Evolutionary conservation across 2,888 invertebrate species (phyloP).

Genomic region (Nowickia ferox): DNA sequence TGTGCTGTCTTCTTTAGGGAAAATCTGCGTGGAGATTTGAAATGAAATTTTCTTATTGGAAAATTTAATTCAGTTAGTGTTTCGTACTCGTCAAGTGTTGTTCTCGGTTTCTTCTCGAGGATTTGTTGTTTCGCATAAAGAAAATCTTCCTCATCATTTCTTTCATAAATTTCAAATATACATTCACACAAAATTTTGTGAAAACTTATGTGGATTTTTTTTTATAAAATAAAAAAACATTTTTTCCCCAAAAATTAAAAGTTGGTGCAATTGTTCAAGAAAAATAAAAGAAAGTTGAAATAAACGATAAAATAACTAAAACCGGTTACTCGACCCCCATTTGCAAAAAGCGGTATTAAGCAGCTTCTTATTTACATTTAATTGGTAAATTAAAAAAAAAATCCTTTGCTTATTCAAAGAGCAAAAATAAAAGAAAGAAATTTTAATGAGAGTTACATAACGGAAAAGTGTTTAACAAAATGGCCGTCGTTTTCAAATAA

Average conservation of each 20-base stretch:
- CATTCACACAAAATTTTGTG: slow-evolving; percentile 35
- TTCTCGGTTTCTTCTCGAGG: slow-evolving; percentile 82
- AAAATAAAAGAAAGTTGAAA: slow-evolving; percentile 35
- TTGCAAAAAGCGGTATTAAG: slow-evolving; percentile 53
- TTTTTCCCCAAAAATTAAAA: slow-evolving; percentile 53
- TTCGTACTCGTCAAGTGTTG: slow-evolving; percentile 84
- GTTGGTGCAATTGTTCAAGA: slow-evolving; percentile 50
- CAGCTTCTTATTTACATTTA: slow-evolving; percentile 31
- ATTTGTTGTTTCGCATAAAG: slow-evolving; percentile 77
- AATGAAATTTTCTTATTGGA: slow-evolving; percentile 71
- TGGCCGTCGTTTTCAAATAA: slow-evolving; percentile 38
- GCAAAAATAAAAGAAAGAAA: slow-evolving; percentile 8
- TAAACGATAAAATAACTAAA: slow-evolving; percentile 24
- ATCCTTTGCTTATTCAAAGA: slow-evolving; percentile 6
- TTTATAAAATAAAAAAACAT: slow-evolving; percentile 35
- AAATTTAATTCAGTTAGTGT: slow-evolving; percentile 81
- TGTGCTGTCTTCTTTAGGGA: slow-evolving; percentile 39
- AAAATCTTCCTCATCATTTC: slow-evolving; percentile 73
- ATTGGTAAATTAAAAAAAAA: slow-evolving; percentile 18
- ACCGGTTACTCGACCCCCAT: slow-evolving; percentile 28
- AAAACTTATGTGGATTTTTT: slow-evolving; percentile 33
- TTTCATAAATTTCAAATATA: slow-evolving; percentile 62
- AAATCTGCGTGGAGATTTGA: slow-evolving; percentile 68
- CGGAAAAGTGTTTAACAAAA: slow-evolving; percentile 56
- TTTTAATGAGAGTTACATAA: slow-evolving; percentile 63